Conservation (phyloP, 2,888 invertebrate species). For the Bugulina stolonifera region DNA sequence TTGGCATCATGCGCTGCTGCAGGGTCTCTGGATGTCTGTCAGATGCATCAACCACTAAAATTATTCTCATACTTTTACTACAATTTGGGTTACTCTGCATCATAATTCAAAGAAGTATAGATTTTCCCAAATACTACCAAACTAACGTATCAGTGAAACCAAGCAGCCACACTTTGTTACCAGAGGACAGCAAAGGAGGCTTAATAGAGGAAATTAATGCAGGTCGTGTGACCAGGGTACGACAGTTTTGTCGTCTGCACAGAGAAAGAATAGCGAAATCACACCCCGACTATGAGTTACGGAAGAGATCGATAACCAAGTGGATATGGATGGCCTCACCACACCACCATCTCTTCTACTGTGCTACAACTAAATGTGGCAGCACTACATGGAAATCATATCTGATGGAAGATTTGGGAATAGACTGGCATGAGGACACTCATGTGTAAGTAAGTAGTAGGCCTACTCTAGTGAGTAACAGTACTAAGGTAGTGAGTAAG, state of each 20-base stretch:
- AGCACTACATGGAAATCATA: slow-evolving; percentile 22
- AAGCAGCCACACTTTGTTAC: neutral
- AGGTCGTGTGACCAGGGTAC: neutral
- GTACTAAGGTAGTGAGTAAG: too few relatives aligned
- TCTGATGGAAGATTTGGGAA: slow-evolving; percentile 13
- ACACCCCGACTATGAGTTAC: neutral
- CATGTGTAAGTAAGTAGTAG: slow-evolving; percentile 2
- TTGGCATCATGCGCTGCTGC: too few relatives aligned
- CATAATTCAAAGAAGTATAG: neutral
- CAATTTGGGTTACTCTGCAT: slow-evolving; percentile 1
- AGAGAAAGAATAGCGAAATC: neutral
- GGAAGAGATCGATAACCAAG: neutral
- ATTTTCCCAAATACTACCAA: neutral
- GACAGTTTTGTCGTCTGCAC: neutral
- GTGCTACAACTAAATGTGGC: slow-evolving; percentile 22
- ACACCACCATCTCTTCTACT: neutral
- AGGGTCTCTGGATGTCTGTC: too few relatives aligned
- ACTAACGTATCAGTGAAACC: neutral
- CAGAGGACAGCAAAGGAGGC: neutral
- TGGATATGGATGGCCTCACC: slow-evolving; percentile 17
- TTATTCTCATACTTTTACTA: neutral
- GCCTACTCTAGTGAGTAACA: too few relatives aligned
- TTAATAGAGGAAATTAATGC: neutral
- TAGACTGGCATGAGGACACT: slow-evolving; percentile 7
- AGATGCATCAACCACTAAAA: neutral